phyloP scores from a whole-genome alignment of 2,888 invertebrate species.

The Zygaena filipendulae region DNA sequence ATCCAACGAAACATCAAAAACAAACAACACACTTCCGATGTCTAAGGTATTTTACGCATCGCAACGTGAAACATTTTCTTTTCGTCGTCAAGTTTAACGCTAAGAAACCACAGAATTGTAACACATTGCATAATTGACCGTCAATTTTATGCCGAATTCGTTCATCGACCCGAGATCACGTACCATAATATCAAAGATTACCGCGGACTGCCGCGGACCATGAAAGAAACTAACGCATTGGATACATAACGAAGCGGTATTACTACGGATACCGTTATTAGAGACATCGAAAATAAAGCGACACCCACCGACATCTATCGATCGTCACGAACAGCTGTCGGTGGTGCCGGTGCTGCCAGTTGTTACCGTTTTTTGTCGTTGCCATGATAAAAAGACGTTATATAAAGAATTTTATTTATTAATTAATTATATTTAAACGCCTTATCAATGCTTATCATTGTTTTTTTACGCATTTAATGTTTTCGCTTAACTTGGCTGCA shows the following conservation, averaged over 20 bases:
- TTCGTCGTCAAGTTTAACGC: conserved; percentile 17
- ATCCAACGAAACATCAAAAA: conserved; percentile 61
- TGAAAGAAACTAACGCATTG: conserved; percentile 41
- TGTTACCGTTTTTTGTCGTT: not conserved
- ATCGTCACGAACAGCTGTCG: conserved; percentile 53
- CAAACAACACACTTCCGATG: too few relatives aligned
- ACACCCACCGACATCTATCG: conserved; percentile 67
- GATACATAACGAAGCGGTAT: conserved; percentile 34
- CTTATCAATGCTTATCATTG: not conserved
- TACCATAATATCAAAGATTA: conserved; percentile 39
- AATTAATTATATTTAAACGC: not conserved
- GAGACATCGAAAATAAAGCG: conserved; percentile 60
- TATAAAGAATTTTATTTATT: not conserved
- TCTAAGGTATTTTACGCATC: conserved; percentile 35
- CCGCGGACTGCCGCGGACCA: conserved; percentile 41
- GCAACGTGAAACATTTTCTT: conserved; percentile 22
- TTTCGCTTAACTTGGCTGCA: too few relatives aligned
- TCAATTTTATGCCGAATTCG: conserved; percentile 33
- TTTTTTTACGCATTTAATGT: too few relatives aligned
- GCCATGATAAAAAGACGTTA: not conserved
- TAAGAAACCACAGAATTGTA: conserved; percentile 20
- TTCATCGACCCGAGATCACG: conserved; percentile 40
- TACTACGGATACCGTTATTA: conserved; percentile 63
- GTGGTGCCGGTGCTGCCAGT: conserved; percentile 37
- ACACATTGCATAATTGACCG: conserved; percentile 28